Percentiles rank a stretch among this genome's conserved stretches.
phyloP scores from a whole-genome alignment of 2,888 invertebrate genomes.

The Zaprionus bogoriensis region DNA sequence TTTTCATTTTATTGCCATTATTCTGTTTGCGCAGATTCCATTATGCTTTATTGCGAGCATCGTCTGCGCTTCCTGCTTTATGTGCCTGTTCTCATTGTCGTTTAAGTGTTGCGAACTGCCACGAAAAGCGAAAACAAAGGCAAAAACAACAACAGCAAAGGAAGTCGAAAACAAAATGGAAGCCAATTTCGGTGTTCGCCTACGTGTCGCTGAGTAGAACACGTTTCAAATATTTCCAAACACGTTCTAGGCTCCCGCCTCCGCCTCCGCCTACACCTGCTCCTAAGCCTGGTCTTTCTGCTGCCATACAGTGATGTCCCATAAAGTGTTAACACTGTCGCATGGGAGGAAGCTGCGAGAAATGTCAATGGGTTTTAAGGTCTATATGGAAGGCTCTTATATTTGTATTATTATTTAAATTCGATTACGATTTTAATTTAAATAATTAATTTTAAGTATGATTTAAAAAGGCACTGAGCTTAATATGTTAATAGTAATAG shows the following conservation, averaged over 20 bases:
- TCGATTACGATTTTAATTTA: too few relatives aligned
- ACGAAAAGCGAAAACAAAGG: neutral
- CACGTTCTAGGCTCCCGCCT: neutral
- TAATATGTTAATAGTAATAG: too few relatives aligned
- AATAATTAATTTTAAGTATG: too few relatives aligned
- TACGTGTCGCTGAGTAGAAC: neutral
- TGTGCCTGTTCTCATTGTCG: constrained; percentile 7
- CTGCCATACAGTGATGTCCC: too few relatives aligned
- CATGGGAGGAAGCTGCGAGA: too few relatives aligned
- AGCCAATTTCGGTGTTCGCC: neutral
- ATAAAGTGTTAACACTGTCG: too few relatives aligned
- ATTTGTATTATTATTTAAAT: too few relatives aligned
- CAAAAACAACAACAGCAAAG: neutral
- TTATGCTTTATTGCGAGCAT: constrained; percentile 49
- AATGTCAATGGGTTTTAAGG: too few relatives aligned
- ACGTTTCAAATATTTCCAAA: neutral
- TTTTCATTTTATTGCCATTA: constrained; percentile 69
- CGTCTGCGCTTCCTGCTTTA: constrained; percentile 30
- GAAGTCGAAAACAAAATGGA: neutral
- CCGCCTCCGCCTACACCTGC: too few relatives aligned
- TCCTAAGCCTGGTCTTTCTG: too few relatives aligned
- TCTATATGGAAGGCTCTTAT: too few relatives aligned
- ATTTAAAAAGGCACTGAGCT: too few relatives aligned
- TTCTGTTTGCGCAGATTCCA: constrained; percentile 60
- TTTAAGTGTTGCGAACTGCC: constrained; percentile 32